Conservation (phyloP, 2,888 invertebrate genomes). For the Amphimallon solstitiale region DNA sequence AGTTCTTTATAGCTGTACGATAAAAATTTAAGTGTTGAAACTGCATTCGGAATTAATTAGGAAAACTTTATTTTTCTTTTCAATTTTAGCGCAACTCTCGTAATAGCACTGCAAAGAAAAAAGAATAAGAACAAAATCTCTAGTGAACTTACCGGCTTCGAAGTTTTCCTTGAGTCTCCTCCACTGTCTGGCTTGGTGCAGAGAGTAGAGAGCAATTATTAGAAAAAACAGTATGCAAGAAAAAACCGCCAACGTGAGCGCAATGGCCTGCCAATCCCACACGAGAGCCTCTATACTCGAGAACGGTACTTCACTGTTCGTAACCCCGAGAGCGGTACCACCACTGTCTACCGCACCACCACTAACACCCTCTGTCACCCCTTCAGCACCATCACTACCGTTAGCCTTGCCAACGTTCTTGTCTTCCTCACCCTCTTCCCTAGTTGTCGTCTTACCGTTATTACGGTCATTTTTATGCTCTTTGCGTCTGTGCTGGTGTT, state of each 20-base stretch:
- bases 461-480: constrained; percentile 29
- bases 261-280: constrained; percentile 81
- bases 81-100: constrained; percentile 21
- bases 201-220: constrained; percentile 78
- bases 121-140: constrained; percentile 19
- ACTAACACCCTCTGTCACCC: not conserved
- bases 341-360: constrained; percentile 36
- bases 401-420: constrained; percentile 64
- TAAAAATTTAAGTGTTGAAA: not conserved
- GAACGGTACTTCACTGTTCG: constrained; percentile 62
- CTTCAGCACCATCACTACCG: constrained; percentile 52
- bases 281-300: constrained; percentile 63
- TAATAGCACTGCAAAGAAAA: constrained; percentile 8
- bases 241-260: constrained; percentile 77
- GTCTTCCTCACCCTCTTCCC: constrained; percentile 62
- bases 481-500: constrained; percentile 48
- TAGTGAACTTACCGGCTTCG: constrained; percentile 73
- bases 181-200: constrained; percentile 84
- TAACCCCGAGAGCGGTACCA: constrained; percentile 52
- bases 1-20: too few species aligned
- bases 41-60: constrained; percentile 3
- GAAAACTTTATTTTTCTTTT: not conserved
- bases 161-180: constrained; percentile 79
- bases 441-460: constrained; percentile 22
- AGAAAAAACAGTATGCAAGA: constrained; percentile 84